Evolutionary conservation across 2,888 invertebrate genomes (phyloP), one percentile per base, ranked within the genome.

Genomic region (Andrena flavipes): DNA sequence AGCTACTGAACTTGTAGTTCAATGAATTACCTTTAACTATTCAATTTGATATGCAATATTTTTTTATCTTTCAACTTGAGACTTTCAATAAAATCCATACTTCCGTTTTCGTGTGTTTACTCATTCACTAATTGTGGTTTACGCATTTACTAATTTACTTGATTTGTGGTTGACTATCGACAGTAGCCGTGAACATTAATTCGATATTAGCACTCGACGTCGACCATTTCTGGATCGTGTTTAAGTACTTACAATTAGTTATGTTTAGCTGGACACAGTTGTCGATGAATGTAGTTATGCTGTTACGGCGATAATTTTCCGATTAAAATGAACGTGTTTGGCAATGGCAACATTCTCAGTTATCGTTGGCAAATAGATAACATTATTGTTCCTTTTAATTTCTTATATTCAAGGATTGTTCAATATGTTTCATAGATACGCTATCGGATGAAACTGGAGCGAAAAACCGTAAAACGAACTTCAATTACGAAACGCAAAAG

Each of bases 331-430:
- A 42, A 13, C 13, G 42, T 5, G 42, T 42, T 42, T 16, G 42
- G 42, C 42, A 42, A 33, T 23, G 56, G 48, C 8, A 29, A 23
- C 3, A 8, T 10, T 23, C 10, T 8, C 13, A 29, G 23, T 23
- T 74, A 67, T 77, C 73, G 2, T 23, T 1, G 10, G 23, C 51
- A 75, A 74, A 54, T 51, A 67, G 60, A 75, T 54, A 67, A 26
- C n/a, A n/a, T 23, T 54, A 23, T 35, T 48, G 7, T 29, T n/a
- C 29, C 10, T 51, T 54, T 29, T 20, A 60, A 75, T 51, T 67
- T 49, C 65, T 16, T 26, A 59, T 49, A 33, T 51, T 67, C 67
- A 62, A 54, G 51, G 67, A 78, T 67, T 23, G 30, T n/a, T 8
- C 51, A 23, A 63, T 30, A 29, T 2, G n/a, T 33, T 54, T 29